Conservation (phyloP, 2,888 invertebrate species). For the Cheiracanthium punctorium region DNA sequence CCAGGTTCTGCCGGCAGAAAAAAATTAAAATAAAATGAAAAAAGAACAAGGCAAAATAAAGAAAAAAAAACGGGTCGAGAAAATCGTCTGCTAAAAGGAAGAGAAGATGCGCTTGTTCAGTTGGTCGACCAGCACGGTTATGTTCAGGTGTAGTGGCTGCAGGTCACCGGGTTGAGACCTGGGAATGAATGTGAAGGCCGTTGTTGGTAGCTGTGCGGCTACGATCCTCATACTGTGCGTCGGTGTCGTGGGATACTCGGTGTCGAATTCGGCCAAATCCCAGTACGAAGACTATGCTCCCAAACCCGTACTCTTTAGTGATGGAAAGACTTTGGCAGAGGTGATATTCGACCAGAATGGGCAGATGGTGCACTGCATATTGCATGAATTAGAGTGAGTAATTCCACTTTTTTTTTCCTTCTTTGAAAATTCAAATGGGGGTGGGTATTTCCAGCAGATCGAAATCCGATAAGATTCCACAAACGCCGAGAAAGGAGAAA, state of each 20-base stretch:
- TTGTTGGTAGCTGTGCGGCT: background rate
- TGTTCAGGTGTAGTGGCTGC: conserved; percentile 44
- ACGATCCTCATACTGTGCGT: background rate
- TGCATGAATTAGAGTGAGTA: conserved; percentile 65
- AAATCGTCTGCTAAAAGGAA: background rate
- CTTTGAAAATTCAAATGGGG: too few species aligned
- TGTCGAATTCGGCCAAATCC: background rate
- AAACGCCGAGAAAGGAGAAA: too few species aligned
- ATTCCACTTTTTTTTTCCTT: too few species aligned
- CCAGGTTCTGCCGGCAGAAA: conserved; percentile 53
- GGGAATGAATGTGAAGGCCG: conserved; percentile 10
- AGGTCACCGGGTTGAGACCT: conserved; percentile 53
- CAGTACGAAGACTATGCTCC: conserved; percentile 16
- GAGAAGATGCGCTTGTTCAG: conserved; percentile 17
- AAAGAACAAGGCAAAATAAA: background rate
- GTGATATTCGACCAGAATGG: conserved; percentile 39
- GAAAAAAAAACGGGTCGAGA: background rate
- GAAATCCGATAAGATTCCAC: too few species aligned
- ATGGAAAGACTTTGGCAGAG: conserved; percentile 61
- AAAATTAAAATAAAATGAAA: too few species aligned
- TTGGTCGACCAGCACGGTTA: conserved; percentile 40
- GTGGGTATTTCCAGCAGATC: too few species aligned
- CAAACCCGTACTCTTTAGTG: conserved; percentile 33
- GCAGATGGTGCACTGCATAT: conserved; percentile 44
- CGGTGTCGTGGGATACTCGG: background rate